A percentile compares a stretch with the other conserved stretches of the same genome.
These are phyloP conservation scores for Sycophila sp. DNA, from an alignment of 1,140 invertebrate genomes.

Conservation along the genomic window DNA sequence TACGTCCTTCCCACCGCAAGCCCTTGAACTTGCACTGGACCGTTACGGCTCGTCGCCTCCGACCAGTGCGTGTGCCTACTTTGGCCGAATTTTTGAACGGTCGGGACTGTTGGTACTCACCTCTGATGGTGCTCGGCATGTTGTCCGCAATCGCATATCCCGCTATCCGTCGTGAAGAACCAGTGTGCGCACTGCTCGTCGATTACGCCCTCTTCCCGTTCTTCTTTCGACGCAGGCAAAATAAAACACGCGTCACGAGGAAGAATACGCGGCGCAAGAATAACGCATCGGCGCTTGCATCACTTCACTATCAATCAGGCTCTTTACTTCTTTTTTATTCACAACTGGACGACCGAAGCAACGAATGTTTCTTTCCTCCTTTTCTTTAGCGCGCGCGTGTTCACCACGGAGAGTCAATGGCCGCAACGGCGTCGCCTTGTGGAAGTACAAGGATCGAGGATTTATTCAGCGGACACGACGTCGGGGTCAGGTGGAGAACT, in stretches of 20 bases:
- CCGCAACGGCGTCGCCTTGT: background rate
- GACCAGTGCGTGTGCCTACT: no score
- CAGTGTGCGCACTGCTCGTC: background rate
- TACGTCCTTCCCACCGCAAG: no score
- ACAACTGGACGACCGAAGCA: background rate
- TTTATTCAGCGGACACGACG: background rate
- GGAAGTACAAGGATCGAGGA: background rate
- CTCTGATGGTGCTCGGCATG: constrained; percentile 70
- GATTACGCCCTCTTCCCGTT: background rate
- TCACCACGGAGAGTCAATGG: constrained; percentile 14
- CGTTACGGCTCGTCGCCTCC: no score
- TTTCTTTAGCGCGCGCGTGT: background rate
- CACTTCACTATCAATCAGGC: background rate
- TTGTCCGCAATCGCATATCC: constrained; percentile 62
- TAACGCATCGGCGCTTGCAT: background rate
- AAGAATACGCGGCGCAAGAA: background rate
- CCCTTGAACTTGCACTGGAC: no score
- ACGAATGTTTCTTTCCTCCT: background rate
- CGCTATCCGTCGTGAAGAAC: constrained; percentile 50
- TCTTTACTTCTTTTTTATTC: background rate
- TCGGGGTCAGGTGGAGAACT: constrained; percentile 42
- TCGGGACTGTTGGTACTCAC: constrained; percentile 60
- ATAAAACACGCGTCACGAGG: constrained; percentile 2
- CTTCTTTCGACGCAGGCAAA: background rate
- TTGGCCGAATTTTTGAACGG: no score